phyloP scores from a whole-genome alignment of 2,797 vertebrate genomes.

The Furcifer pardalis region DNA sequence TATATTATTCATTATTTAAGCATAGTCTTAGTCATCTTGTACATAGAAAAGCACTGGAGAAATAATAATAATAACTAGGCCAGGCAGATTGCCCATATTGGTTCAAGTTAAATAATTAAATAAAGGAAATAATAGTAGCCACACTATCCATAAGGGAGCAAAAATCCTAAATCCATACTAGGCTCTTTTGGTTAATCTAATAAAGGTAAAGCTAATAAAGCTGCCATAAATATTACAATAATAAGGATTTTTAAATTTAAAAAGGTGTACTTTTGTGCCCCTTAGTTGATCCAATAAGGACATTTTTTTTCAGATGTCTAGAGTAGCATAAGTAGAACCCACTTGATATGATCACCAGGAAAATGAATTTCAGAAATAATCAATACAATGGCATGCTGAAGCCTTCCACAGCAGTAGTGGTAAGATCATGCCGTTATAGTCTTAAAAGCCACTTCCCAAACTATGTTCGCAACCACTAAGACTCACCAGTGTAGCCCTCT shows the following conservation, averaged over 20 bases:
- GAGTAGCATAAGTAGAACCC: background rate
- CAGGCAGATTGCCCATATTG: background rate
- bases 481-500: constrained; percentile 91
- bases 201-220: background rate
- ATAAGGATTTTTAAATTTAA: background rate
- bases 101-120: background rate
- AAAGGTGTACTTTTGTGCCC: background rate
- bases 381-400: no score
- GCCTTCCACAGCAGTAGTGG: no score
- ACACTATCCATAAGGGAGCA: background rate
- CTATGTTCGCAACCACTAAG: background rate
- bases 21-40: background rate
- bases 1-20: constrained; percentile 3
- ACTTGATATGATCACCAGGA: background rate
- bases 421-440: no score
- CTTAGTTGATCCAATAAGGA: no score
- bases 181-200: background rate
- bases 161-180: no score
- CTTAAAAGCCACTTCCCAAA: no score
- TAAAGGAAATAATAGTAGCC: background rate
- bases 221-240: background rate
- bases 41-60: background rate
- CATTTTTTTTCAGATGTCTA: background rate
- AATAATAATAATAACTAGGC: background rate
- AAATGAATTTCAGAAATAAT: no score